phyloP scores from a whole-genome alignment of 2,888 invertebrate genomes.

The Dendrolimus houi region DNA sequence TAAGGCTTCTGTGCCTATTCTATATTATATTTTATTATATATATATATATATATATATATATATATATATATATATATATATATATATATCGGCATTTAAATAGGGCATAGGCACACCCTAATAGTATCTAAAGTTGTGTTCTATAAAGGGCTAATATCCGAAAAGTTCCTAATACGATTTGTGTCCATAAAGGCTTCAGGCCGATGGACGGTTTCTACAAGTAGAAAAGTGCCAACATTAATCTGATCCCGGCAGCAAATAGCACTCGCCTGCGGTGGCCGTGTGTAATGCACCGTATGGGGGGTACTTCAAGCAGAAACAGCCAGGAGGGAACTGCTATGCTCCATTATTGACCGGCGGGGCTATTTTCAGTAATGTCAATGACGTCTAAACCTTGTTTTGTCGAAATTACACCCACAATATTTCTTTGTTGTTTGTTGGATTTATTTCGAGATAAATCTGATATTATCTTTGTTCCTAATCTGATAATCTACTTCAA shows the following conservation, averaged over 20 bases:
- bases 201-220: constrained; percentile 49
- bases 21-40: too few relatives aligned
- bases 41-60: too few relatives aligned
- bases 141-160: not conserved
- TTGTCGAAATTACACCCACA: not conserved
- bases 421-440: not conserved
- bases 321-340: constrained; percentile 36
- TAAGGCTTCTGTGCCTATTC: too few relatives aligned
- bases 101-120: too few relatives aligned
- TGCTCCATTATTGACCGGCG: constrained; percentile 21
- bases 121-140: too few relatives aligned
- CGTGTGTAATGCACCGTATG: constrained; percentile 68
- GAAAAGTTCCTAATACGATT: not conserved
- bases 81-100: too few relatives aligned
- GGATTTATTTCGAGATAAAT: too few relatives aligned
- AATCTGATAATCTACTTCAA: too few relatives aligned
- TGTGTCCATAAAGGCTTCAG: not conserved
- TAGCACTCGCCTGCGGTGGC: constrained; percentile 67
- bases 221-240: constrained; percentile 71
- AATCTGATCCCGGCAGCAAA: constrained; percentile 68
- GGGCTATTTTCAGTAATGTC: not conserved
- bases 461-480: too few relatives aligned
- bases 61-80: too few relatives aligned
- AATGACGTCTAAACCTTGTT: not conserved
- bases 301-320: constrained; percentile 60